These are phyloP conservation scores for Cheumatopsyche charites DNA, from an alignment of 1,140 invertebrate genomes.

Conservation along the genomic window DNA sequence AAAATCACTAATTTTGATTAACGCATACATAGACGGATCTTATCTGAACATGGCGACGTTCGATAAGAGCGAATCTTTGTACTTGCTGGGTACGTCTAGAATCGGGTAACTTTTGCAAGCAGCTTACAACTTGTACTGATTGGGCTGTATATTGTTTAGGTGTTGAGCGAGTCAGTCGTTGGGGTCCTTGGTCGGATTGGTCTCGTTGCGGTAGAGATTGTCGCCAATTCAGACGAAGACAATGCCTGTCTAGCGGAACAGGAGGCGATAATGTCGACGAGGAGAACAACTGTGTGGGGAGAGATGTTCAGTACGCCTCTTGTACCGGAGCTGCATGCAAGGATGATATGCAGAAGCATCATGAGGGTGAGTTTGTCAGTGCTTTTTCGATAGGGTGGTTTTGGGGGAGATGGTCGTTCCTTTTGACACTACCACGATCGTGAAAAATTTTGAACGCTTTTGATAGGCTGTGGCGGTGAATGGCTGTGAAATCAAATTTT, in stretches of 20 bases:
- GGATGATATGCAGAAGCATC: slow-evolving; percentile 27
- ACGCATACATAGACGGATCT: slow-evolving; percentile 35
- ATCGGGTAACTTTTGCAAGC: no score
- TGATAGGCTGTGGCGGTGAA: no score
- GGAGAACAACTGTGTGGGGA: slow-evolving; percentile 65
- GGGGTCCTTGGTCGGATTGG: slow-evolving; percentile 90
- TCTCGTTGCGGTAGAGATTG: slow-evolving; percentile 86
- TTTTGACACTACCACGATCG: no score
- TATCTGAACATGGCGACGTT: slow-evolving; percentile 40
- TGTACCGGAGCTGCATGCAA: slow-evolving; percentile 58
- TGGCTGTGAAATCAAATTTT: no score
- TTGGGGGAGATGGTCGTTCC: no score
- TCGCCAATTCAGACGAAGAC: slow-evolving; percentile 75
- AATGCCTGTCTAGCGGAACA: slow-evolving; percentile 69
- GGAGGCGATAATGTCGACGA: slow-evolving; percentile 63
- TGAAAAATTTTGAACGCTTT: no score
- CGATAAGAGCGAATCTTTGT: slow-evolving; percentile 45
- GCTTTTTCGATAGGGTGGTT: no score
- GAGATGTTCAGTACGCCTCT: slow-evolving; percentile 68
- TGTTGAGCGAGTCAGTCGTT: slow-evolving; percentile 59
- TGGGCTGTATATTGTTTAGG: neutral
- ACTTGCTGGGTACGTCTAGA: slow-evolving; percentile 20
- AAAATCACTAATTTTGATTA: no score
- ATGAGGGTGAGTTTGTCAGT: slow-evolving; percentile 37
- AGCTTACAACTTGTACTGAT: no score